These are phyloP conservation scores for Labroides dimidiatus DNA, from an alignment of 2,797 vertebrate species.

Conservation along the genomic window DNA sequence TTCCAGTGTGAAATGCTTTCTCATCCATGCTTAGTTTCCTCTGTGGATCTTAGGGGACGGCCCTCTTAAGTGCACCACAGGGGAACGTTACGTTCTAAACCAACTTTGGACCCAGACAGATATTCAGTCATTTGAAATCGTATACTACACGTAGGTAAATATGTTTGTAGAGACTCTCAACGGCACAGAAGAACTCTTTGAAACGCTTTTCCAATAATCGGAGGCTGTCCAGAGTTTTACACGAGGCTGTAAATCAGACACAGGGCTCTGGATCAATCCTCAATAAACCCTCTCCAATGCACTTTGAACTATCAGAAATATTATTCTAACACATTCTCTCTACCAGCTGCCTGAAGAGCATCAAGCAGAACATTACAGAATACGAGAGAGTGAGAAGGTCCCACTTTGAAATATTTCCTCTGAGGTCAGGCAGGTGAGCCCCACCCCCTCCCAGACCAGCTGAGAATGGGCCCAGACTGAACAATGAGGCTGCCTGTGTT, in stretches of 20 bases:
- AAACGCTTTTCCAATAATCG: constrained; percentile 84
- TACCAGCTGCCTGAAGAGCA: constrained; percentile 66
- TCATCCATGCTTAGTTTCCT: constrained; percentile 81
- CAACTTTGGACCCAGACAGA: constrained; percentile 44
- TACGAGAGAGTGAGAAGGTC: constrained; percentile 46
- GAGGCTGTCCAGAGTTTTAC: constrained; percentile 73
- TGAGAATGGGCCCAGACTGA: constrained; percentile 63
- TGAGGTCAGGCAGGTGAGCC: constrained; percentile 67
- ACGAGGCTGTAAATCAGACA: constrained; percentile 74
- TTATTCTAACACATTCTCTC: constrained; percentile 76
- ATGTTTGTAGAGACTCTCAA: constrained; percentile 75
- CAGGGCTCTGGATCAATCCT: constrained; percentile 52
- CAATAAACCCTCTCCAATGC: constrained; percentile 61
- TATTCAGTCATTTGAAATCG: constrained; percentile 57
- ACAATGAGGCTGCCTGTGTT: constrained; percentile 75
- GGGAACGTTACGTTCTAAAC: constrained; percentile 70
- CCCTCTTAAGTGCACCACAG: constrained; percentile 68
- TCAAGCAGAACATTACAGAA: constrained; percentile 14
- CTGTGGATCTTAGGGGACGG: constrained; percentile 67
- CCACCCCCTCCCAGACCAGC: constrained; percentile 48
- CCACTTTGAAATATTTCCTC: constrained; percentile 65
- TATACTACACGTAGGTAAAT: constrained; percentile 67
- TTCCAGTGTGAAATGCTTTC: constrained; percentile 82
- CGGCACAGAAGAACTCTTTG: constrained; percentile 68
- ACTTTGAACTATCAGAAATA: constrained; percentile 65